Evolutionary conservation across 35 echinoderm and acorn worm species (phyloP).

Genomic region (Ophioderma brevispina): DNA sequence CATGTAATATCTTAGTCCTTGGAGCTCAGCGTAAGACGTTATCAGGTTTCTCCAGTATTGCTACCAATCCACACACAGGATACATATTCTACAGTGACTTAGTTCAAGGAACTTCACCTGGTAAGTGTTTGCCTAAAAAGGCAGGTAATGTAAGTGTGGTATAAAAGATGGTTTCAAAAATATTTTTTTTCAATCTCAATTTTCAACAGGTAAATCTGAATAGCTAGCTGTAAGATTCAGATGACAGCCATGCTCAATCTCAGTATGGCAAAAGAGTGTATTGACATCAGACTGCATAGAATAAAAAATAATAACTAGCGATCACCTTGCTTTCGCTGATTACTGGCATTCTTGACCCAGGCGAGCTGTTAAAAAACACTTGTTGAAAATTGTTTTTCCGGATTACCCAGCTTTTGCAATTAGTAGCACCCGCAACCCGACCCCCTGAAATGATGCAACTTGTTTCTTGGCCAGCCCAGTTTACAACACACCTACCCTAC

Average conservation of each 20-base stretch:
- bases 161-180: background rate
- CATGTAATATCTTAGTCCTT: constrained; percentile 87
- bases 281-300: no score
- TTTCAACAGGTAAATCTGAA: background rate
- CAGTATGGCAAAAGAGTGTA: background rate
- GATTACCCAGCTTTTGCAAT: no score
- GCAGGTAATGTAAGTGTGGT: background rate
- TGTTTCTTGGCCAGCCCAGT: no score
- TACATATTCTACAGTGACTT: constrained; percentile 97
- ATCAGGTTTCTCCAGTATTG: constrained; percentile 88
- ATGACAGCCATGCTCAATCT: background rate
- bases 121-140: constrained; percentile 55
- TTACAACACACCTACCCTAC: no score
- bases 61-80: constrained; percentile 89
- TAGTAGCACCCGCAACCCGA: no score
- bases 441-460: no score
- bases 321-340: no score
- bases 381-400: no score
- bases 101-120: constrained; percentile 74
- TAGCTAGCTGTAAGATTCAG: background rate
- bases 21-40: constrained; percentile 92
- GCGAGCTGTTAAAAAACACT: no score
- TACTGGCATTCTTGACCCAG: no score
- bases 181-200: background rate
- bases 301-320: no score